Evolutionary conservation across 2,888 invertebrate genomes (phyloP).

Genomic region (Adela reaumurella): DNA sequence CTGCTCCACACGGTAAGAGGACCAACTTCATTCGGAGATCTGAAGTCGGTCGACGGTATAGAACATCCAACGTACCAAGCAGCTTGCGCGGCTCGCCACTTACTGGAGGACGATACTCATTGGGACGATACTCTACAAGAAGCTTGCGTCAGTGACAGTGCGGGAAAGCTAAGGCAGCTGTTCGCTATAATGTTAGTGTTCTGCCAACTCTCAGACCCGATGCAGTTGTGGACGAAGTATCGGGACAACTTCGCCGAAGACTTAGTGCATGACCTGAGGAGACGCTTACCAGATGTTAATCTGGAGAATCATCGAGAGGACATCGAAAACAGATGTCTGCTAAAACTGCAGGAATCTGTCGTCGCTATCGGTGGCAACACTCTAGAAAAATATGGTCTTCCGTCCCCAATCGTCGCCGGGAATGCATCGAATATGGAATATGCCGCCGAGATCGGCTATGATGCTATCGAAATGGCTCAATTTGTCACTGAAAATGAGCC

Average conservation of each 20-base stretch:
- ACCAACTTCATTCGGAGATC: slow-evolving; percentile 18
- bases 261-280: slow-evolving; percentile 2
- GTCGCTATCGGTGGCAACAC: neutral
- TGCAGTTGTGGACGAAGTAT: neutral
- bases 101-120: slow-evolving; percentile 20
- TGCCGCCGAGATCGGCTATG: neutral
- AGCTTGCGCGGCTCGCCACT: slow-evolving; percentile 14
- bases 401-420: neutral
- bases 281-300: neutral
- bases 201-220: neutral
- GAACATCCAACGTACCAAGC: slow-evolving; percentile 12
- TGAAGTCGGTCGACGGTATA: slow-evolving; percentile 9
- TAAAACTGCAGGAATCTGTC: neutral
- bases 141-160: slow-evolving; percentile 7
- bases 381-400: neutral
- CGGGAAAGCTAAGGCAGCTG: slow-evolving; percentile 3
- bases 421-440: neutral
- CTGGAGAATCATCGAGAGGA: neutral
- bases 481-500: slow-evolving; percentile 7
- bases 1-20: slow-evolving; percentile 15
- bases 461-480: neutral
- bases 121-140: slow-evolving; percentile 16
- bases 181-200: slow-evolving; percentile 2
- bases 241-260: slow-evolving; percentile 11
- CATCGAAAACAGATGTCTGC: neutral